Percentiles rank a stretch among this genome's conserved stretches.
Evolutionary conservation across 2,888 invertebrate species (phyloP).

Genomic region (Phaedon cochleariae): DNA sequence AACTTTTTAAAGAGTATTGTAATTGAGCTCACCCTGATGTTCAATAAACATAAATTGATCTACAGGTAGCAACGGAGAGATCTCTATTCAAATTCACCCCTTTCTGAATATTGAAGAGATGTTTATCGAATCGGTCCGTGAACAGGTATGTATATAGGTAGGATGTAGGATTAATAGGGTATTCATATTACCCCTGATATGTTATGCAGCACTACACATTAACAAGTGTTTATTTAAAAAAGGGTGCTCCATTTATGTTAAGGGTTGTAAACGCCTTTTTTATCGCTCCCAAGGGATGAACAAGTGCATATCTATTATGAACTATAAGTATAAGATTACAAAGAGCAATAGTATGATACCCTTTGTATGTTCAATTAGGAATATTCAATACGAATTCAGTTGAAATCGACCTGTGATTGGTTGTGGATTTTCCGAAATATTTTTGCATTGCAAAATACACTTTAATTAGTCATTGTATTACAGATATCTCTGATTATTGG

Average conservation of each 20-base stretch:
- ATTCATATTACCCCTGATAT: conserved; percentile 21
- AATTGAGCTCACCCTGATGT: too few relatives aligned
- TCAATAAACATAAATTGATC: too few relatives aligned
- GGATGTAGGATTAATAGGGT: conserved; percentile 15
- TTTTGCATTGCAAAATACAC: too few relatives aligned
- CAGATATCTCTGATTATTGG: too few relatives aligned
- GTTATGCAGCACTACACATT: conserved; percentile 17
- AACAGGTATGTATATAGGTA: conserved; percentile 7
- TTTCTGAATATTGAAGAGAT: conserved; percentile 43
- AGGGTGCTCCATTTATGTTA: neutral
- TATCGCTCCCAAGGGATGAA: neutral
- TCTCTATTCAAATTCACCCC: conserved; percentile 51
- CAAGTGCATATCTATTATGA: neutral
- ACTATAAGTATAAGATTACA: neutral
- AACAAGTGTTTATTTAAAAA: conserved; percentile 28
- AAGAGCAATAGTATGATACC: too few relatives aligned
- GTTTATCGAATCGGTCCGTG: conserved; percentile 32
- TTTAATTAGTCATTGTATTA: too few relatives aligned
- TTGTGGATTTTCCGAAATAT: too few relatives aligned
- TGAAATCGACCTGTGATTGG: too few relatives aligned
- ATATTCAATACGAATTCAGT: too few relatives aligned
- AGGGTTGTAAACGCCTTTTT: conserved; percentile 10
- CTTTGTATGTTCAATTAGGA: too few relatives aligned
- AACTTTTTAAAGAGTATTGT: too few relatives aligned
- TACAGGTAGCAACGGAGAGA: conserved; percentile 44